Base-by-base conservation (phyloP, 2,113 vertebrate genomes). In the Alectura lathami region DNA sequence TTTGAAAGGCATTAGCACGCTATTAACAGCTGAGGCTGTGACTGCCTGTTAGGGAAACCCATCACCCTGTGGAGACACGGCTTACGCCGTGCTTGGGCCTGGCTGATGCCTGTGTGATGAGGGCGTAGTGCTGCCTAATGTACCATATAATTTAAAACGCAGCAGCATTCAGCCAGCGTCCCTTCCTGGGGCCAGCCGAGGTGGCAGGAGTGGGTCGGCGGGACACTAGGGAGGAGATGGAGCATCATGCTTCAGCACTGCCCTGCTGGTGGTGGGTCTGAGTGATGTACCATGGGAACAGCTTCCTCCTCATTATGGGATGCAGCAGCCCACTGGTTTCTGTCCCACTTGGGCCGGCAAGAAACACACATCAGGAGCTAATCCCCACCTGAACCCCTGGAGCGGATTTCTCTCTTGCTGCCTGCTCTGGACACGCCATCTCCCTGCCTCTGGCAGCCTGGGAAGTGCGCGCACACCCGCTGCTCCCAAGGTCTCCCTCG, bases 11-110 rank as follows among this genome's bases (percentile, higher is more conserved):
- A 77, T 96, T 83, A 93, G 88, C 70, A 23, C 40, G 9, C 12
- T 43, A 78, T 59, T 6, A 38, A 5, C 91, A 89, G 96, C 95
- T 86, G 95, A 67, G 91, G 82, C 92, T 72, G 72, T 7, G 72
- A 18, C 82, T 11, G 34, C 66, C 62, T 48, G 45, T 16, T 36
- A 20, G 57, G 73, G 53, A 32, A 57, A 32, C 24, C 13, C 75
- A 23, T 83, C n/a, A 64, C 24, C 56, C 47, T 2, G 0, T 1
- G 34, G 86, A 69, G 60, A 42, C 10, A 4, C 1, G 7, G 8
- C 5, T 67, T 11, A 4, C 1, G 8, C 40, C 4, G 1, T 6
- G 73, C 43, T 30, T 16, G 10, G 13, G 59, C 32, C 53, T 32
- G 86, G 79, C 40, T 16, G 5, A 24, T 27, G 56, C 53, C 38